Conservation (phyloP, 2,113 vertebrate genomes). For the Rhea pennata region DNA sequence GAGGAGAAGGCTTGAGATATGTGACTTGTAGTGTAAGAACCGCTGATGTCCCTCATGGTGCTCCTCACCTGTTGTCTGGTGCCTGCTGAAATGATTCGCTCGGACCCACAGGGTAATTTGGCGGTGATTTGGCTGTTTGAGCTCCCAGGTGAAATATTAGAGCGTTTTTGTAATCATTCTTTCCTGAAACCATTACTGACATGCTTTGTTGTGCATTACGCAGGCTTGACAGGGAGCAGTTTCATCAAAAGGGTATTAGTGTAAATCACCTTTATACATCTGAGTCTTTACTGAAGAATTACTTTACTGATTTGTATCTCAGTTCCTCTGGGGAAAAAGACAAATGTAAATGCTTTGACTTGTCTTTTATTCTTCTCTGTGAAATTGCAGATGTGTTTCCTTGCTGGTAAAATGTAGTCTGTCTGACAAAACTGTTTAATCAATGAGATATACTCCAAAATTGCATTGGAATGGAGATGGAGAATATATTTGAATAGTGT, state of each 20-base stretch:
- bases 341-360: neutral
- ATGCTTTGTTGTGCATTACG: neutral
- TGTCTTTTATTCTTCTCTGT: neutral
- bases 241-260: neutral
- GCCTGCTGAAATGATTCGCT: neutral
- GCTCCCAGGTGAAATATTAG: neutral
- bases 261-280: neutral
- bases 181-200: neutral
- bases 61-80: neutral
- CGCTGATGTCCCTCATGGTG: neutral
- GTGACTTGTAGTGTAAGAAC: neutral
- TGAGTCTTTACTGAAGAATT: neutral
- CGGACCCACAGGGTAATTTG: neutral
- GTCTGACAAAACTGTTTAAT: neutral
- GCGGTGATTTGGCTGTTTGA: neutral
- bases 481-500: fast-evolving
- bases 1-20: neutral
- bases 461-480: neutral
- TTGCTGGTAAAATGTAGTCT: neutral
- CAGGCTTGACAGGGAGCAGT: neutral
- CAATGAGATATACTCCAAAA: neutral
- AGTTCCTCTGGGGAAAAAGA: neutral
- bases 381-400: neutral
- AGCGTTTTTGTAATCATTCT: neutral
- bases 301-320: neutral